These are phyloP conservation scores for Drosophila atripex DNA, from an alignment of 2,888 invertebrate species.

Conservation along the genomic window DNA sequence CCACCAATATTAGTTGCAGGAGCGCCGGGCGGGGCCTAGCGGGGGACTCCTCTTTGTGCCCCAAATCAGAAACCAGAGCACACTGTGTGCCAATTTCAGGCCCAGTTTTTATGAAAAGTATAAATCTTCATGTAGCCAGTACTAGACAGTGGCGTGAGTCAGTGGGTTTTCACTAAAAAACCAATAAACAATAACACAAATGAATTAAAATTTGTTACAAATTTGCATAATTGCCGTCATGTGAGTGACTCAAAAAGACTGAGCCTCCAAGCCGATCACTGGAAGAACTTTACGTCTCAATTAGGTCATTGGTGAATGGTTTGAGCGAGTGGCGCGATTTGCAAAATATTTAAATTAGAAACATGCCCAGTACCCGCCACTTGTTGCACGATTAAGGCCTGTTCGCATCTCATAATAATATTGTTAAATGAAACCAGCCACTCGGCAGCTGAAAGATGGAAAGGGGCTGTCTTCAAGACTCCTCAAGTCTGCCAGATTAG, in stretches of 20 bases:
- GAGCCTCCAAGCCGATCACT: constrained; percentile 22
- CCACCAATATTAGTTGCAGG: constrained; percentile 45
- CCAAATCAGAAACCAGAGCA: constrained; percentile 18
- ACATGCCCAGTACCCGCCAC: constrained; percentile 64
- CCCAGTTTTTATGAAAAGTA: constrained; percentile 16
- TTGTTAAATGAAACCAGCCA: constrained; percentile 41
- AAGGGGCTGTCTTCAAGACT: background rate
- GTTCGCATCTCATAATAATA: constrained; percentile 41
- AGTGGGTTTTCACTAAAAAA: constrained; percentile 27
- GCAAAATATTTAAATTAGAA: constrained; percentile 74
- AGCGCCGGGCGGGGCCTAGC: background rate
- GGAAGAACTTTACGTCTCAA: constrained; percentile 46
- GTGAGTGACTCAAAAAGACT: constrained; percentile 19
- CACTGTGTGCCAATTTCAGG: constrained; percentile 41
- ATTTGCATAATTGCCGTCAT: constrained; percentile 39
- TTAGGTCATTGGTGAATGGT: constrained; percentile 65
- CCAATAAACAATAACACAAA: constrained; percentile 14
- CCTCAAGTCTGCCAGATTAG: constrained; percentile 8
- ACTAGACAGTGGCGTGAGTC: constrained; percentile 21
- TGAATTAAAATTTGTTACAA: constrained; percentile 32
- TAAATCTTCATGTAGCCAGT: constrained; percentile 28
- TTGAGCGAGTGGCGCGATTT: constrained; percentile 15
- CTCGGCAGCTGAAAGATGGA: constrained; percentile 19
- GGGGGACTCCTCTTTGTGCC: constrained; percentile 15
- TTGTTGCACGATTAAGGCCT: constrained; percentile 65